Percentiles rank a stretch among this genome's conserved stretches.
Evolutionary conservation across 2,888 invertebrate species (phyloP).

Genomic region (Metalampra italica): DNA sequence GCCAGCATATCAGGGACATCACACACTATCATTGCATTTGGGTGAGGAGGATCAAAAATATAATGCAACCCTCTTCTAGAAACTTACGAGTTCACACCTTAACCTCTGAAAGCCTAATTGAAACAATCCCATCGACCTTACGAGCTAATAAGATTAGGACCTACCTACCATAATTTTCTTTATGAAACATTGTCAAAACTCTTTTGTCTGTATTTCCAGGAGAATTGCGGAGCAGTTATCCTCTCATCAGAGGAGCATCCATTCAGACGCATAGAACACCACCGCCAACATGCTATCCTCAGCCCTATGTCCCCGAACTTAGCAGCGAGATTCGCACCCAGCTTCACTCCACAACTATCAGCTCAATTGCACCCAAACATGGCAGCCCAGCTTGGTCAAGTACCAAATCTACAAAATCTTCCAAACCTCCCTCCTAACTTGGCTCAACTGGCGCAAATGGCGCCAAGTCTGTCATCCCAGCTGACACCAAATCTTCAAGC

Average conservation of each 20-base stretch:
- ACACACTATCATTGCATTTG: slow-evolving; percentile 94
- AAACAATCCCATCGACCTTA: too few species aligned
- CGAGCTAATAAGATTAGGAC: too few species aligned
- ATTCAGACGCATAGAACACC: slow-evolving; percentile 89
- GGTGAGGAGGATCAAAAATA: slow-evolving; percentile 71
- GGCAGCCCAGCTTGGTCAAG: slow-evolving; percentile 71
- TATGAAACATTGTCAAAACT: neutral
- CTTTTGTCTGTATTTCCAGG: slow-evolving; percentile 61
- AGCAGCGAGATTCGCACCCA: slow-evolving; percentile 77
- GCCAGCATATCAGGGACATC: slow-evolving; percentile 86
- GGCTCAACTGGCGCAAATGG: slow-evolving; percentile 70
- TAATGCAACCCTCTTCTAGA: too few species aligned
- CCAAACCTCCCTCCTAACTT: slow-evolving; percentile 66
- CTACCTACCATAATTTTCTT: neutral
- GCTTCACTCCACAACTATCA: slow-evolving; percentile 69
- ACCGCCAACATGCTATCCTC: slow-evolving; percentile 89
- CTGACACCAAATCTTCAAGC: slow-evolving; percentile 67
- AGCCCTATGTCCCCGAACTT: slow-evolving; percentile 79
- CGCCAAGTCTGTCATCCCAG: slow-evolving; percentile 62
- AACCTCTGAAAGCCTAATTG: too few species aligned
- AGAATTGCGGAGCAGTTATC: slow-evolving; percentile 88
- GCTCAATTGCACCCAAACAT: slow-evolving; percentile 72
- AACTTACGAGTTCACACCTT: too few species aligned
- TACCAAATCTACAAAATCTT: slow-evolving; percentile 47
- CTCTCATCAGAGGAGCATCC: slow-evolving; percentile 86